phyloP scores from a whole-genome alignment of 1,140 invertebrate species.

The Philaenus spumarius region DNA sequence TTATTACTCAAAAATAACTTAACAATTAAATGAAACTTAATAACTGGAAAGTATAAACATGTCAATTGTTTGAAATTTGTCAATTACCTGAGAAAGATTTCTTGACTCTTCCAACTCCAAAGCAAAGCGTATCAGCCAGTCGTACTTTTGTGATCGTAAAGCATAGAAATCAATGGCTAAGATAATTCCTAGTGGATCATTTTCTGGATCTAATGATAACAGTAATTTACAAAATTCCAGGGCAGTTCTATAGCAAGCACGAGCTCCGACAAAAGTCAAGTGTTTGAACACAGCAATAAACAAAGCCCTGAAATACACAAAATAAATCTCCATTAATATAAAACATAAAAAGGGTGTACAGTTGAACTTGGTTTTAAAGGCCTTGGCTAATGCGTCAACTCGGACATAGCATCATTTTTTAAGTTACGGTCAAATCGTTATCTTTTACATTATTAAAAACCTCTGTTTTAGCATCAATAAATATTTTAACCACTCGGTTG shows the following conservation, averaged over 20 bases:
- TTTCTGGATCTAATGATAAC: constrained; percentile 71
- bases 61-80: too few species aligned
- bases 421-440: too few species aligned
- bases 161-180: constrained; percentile 85
- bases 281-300: constrained; percentile 84
- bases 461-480: too few species aligned
- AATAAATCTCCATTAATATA: not conserved
- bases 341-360: not conserved
- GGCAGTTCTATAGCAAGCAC: constrained; percentile 73
- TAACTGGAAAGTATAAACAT: too few species aligned
- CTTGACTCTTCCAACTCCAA: constrained; percentile 56
- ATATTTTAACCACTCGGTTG: too few species aligned
- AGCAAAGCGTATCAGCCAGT: constrained; percentile 72
- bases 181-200: constrained; percentile 75
- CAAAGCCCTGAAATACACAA: constrained; percentile 54
- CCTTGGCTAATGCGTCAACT: too few species aligned
- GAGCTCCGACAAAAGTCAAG: constrained; percentile 68
- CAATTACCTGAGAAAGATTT: constrained; percentile 54
- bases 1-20: too few species aligned
- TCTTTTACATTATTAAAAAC: too few species aligned
- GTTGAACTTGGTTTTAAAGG: too few species aligned
- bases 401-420: too few species aligned
- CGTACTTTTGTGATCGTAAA: constrained; percentile 67
- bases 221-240: constrained; percentile 72
- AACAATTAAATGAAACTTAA: too few species aligned